Base-by-base conservation (phyloP, 1,140 invertebrate genomes). In the Gonatopus flavifemur region DNA sequence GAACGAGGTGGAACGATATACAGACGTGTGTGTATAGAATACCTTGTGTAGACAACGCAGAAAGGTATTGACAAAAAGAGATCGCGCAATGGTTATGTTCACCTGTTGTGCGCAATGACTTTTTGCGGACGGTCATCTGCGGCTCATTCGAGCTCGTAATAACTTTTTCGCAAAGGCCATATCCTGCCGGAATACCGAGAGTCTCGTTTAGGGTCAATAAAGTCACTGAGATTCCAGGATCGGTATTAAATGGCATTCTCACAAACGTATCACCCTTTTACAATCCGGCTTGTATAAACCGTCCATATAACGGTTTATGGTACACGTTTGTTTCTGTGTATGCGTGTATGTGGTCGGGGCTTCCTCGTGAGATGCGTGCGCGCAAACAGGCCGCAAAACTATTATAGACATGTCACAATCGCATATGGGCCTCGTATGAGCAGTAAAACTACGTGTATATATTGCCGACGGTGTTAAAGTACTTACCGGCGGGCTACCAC, bases 291-390 rank as follows among this genome's bases (percentile, higher is more conserved):
- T 45, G 36, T 55, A 57, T 57, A 49, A 20, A 24, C 36, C 32
- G 39, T 35, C 57, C n/a, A n/a, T n/a, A 52, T 60, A 63, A 60
- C 50, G 37, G 51, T 63, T 64, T 64, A 63, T 60, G 45, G 53
- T 49, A 22, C 42, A 40, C 48, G 13, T 47, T 21, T 31, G 35
- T 55, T 57, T 52, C 46, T 55, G 12, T 33, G 42, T 22, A n/a
- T 19, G 4, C 32, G 16, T 38, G 35, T 32, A 9, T 18, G 24
- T 40, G 9, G 15, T 28, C 24, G 19, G n/a, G 25, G 16, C n/a
- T 35, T 31, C 32, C 18, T 18, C 19, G 12, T 16, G 36, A n/a
- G n/a, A n/a, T 28, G 15, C 21, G 16, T 22, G 25, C 43, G 36
- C 41, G 19, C 50, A 31, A 28, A 45, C 35, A 25, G 38, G 30